These are phyloP conservation scores for Nephila pilipes DNA, from an alignment of 1,140 invertebrate species.

Conservation along the genomic window DNA sequence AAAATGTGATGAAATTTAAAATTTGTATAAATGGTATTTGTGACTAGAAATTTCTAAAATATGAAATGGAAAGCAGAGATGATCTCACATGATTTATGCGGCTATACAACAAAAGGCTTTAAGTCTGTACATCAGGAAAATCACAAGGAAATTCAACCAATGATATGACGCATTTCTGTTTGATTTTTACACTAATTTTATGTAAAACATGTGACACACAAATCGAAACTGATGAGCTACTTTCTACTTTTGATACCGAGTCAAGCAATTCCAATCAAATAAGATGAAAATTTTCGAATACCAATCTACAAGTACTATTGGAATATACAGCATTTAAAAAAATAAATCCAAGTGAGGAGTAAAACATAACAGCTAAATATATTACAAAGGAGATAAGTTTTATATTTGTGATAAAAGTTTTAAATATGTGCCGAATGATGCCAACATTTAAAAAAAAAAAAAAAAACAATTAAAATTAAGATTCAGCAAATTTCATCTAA, in stretches of 20 bases:
- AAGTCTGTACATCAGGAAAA: not conserved
- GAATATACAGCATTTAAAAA: no score
- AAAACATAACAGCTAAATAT: not conserved
- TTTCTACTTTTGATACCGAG: not conserved
- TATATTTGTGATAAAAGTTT: no score
- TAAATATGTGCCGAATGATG: no score
- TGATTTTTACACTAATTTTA: not conserved
- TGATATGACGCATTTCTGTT: not conserved
- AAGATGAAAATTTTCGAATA: no score
- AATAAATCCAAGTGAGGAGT: no score
- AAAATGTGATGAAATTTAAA: constrained; percentile 20
- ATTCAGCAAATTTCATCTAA: no score
- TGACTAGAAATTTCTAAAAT: constrained; percentile 27
- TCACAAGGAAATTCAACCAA: not conserved
- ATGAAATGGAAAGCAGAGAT: not conserved
- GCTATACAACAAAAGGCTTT: not conserved
- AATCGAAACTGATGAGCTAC: not conserved
- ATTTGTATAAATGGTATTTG: constrained; percentile 1
- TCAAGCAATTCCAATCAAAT: not conserved
- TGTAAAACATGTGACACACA: not conserved
- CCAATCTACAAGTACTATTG: no score
- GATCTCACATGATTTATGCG: not conserved
- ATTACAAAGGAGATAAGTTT: no score
- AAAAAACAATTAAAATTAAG: no score
- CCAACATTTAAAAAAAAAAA: no score